phyloP scores from a whole-genome alignment of 2,113 vertebrate genomes.

The Struthidea cinerea region DNA sequence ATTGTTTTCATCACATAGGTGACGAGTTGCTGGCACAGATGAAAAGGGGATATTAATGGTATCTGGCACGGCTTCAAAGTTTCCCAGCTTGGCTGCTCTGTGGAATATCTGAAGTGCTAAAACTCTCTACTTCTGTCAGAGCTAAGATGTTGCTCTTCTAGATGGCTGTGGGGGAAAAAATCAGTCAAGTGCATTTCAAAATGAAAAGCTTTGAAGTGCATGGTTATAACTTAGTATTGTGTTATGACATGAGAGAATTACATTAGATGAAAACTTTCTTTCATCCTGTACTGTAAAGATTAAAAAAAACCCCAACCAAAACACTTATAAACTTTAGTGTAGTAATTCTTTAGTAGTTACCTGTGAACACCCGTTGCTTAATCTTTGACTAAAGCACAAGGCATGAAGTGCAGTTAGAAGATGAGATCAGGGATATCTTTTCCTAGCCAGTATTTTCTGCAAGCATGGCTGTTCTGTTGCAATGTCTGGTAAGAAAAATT shows the following conservation, averaged over 20 bases:
- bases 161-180: not conserved
- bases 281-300: not conserved
- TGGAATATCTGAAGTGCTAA: not conserved
- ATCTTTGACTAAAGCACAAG: not conserved
- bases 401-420: not conserved
- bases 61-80: slow-evolving; percentile 1
- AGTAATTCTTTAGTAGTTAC: not conserved
- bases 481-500: not conserved
- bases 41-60: slow-evolving; percentile 1
- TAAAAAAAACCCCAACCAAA: not conserved
- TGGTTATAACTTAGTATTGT: not conserved
- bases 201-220: not conserved
- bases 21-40: not conserved
- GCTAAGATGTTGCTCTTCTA: not conserved
- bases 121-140: not conserved
- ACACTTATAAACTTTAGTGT: not conserved
- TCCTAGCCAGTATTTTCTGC: not conserved
- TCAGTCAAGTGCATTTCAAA: not conserved
- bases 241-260: not conserved
- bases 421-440: not conserved
- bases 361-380: not conserved
- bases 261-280: not conserved
- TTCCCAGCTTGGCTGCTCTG: not conserved
- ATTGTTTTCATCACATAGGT: slow-evolving; percentile 17
- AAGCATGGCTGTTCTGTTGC: not conserved